phyloP scores from a whole-genome alignment of 2,113 vertebrate genomes.

The Crotalus helleri region DNA sequence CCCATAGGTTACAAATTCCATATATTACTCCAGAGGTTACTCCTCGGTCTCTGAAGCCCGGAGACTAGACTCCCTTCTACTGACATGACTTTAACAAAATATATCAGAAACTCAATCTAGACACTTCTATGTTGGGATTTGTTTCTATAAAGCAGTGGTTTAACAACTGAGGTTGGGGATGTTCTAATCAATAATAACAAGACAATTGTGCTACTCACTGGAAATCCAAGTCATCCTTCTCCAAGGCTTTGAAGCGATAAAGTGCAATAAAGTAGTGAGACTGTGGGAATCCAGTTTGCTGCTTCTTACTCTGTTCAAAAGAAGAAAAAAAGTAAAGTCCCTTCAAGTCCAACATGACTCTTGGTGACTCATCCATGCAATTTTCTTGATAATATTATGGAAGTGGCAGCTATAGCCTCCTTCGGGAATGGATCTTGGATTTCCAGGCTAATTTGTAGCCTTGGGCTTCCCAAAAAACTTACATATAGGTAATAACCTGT shows the following conservation, averaged over 20 bases:
- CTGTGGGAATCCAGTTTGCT: conserved; percentile 79
- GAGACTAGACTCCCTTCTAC: not conserved
- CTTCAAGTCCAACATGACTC: not conserved
- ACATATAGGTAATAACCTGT: not conserved
- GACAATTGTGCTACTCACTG: conserved; percentile 77
- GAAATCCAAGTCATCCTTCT: conserved; percentile 92
- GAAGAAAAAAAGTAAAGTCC: not conserved
- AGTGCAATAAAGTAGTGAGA: conserved; percentile 91
- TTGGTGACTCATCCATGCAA: not conserved
- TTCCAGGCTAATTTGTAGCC: not conserved
- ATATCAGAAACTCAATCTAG: not conserved
- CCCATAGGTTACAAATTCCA: not conserved
- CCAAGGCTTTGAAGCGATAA: conserved; percentile 90
- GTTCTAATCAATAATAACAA: not conserved
- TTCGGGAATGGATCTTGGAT: not conserved
- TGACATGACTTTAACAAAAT: not conserved
- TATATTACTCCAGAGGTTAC: not conserved
- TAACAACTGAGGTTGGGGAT: not conserved
- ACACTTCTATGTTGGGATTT: not conserved
- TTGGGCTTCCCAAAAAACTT: not conserved
- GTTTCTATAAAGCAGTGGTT: not conserved
- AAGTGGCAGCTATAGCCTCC: not conserved
- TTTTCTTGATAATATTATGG: not conserved
- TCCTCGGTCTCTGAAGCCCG: not conserved
- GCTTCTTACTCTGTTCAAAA: conserved; percentile 80